Percentiles rank a stretch among this genome's conserved stretches.
phyloP scores from a whole-genome alignment of 2,797 vertebrate species.

The Serranus cabrilla region DNA sequence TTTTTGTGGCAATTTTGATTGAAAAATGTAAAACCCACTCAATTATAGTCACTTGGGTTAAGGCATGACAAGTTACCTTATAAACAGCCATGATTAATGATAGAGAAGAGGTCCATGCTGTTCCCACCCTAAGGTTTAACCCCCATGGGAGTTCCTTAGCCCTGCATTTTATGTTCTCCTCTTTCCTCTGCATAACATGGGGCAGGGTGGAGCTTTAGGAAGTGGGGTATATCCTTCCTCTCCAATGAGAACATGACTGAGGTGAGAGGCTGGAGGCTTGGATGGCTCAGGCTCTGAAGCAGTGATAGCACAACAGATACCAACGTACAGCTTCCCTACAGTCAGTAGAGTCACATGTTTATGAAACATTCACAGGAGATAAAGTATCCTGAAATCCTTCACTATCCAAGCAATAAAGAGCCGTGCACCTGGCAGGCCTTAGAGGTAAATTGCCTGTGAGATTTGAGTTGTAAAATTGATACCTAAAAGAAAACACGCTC shows the following conservation, averaged over 20 bases:
- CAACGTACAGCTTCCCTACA: constrained; percentile 24
- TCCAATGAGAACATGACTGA: constrained; percentile 70
- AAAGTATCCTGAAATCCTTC: constrained; percentile 32
- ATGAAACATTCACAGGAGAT: constrained; percentile 38
- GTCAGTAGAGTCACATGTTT: constrained; percentile 6
- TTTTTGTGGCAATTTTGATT: not conserved
- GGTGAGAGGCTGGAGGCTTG: constrained; percentile 50
- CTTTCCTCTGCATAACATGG: constrained; percentile 71
- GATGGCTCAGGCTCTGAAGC: constrained; percentile 22
- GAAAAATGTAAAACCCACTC: too few species aligned
- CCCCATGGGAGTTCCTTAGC: constrained; percentile 51
- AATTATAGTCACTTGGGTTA: not conserved
- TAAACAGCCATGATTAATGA: constrained; percentile 32
- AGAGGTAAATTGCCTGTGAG: constrained; percentile 29
- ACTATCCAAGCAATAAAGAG: constrained; percentile 20
- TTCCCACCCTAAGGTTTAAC: constrained; percentile 65
- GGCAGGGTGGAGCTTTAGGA: constrained; percentile 79
- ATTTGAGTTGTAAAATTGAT: constrained; percentile 39
- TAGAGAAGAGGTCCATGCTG: constrained; percentile 34
- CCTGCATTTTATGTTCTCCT: constrained; percentile 70
- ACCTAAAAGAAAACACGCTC: constrained; percentile 19
- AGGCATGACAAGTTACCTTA: not conserved
- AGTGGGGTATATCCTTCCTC: constrained; percentile 86
- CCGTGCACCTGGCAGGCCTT: constrained; percentile 21
- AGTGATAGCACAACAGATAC: constrained; percentile 42